Conservation (phyloP, 2,888 invertebrate species). For the Meta bourneti region DNA sequence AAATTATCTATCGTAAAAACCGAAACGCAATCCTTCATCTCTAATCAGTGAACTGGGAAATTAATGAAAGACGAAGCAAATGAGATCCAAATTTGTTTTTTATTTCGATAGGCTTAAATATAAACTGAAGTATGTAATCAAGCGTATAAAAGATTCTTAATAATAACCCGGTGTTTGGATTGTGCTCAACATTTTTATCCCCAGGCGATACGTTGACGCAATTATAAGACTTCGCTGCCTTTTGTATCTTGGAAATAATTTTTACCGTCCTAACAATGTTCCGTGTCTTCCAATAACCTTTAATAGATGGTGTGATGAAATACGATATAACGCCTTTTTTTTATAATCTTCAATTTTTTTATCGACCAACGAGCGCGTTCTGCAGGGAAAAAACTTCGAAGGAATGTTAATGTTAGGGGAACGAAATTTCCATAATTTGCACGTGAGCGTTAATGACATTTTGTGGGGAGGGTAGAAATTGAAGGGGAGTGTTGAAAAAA, state of each 20-base stretch:
- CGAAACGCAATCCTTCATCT: no score
- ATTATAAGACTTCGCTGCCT: constrained; percentile 28
- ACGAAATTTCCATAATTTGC: constrained; percentile 44
- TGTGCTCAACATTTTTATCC: background rate
- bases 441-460: constrained; percentile 33
- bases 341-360: background rate
- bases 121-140: background rate
- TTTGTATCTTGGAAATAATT: constrained; percentile 31
- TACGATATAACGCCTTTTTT: constrained; percentile 18
- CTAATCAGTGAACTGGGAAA: no score
- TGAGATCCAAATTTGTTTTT: no score
- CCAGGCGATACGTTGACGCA: constrained; percentile 8
- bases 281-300: constrained; percentile 45
- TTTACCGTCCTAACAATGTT: constrained; percentile 18
- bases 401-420: constrained; percentile 32
- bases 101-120: no score
- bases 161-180: background rate
- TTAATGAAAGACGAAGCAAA: no score
- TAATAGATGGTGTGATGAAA: constrained; percentile 34
- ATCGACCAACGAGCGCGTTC: background rate
- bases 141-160: background rate
- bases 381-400: background rate
- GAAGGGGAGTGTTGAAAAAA: background rate
- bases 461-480: constrained; percentile 11
- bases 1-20: no score